phyloP scores from a whole-genome alignment of 1,140 invertebrate genomes.

The Pteromalus puparum region DNA sequence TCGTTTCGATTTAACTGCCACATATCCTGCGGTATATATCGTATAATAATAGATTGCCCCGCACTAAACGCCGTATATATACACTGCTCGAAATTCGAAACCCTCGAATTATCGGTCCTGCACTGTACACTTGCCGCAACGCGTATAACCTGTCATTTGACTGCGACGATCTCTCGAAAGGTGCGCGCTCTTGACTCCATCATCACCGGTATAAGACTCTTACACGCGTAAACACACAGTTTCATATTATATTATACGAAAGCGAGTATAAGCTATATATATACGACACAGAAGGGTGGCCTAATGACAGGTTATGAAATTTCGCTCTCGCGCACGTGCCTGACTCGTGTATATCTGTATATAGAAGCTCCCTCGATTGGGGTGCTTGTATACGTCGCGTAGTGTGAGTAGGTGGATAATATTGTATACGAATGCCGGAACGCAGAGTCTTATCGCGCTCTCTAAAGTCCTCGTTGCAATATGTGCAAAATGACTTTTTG shows the following conservation, averaged over 20 bases:
- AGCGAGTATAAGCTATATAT: neutral
- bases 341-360: neutral
- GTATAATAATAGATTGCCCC: too few relatives aligned
- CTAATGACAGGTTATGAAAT: constrained; percentile 69
- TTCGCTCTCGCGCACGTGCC: constrained; percentile 55
- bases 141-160: constrained; percentile 36
- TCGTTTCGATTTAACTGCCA: too few relatives aligned
- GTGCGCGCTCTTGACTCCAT: neutral
- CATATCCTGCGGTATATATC: too few relatives aligned
- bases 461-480: neutral
- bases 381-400: neutral
- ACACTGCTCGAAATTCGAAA: neutral
- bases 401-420: neutral
- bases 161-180: neutral
- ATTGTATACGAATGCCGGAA: constrained; percentile 2
- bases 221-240: too few relatives aligned
- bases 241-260: too few relatives aligned
- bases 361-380: neutral
- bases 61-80: too few relatives aligned
- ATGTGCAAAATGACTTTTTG: constrained; percentile 35
- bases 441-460: constrained; percentile 37
- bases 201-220: neutral
- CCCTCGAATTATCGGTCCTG: constrained; percentile 2
- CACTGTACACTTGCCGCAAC: neutral
- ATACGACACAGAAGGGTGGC: constrained; percentile 53